Percentiles rank a stretch among this genome's conserved stretches.
Conservation (phyloP, 2,888 invertebrate species). For the Bembecia ichneumoniformis region DNA sequence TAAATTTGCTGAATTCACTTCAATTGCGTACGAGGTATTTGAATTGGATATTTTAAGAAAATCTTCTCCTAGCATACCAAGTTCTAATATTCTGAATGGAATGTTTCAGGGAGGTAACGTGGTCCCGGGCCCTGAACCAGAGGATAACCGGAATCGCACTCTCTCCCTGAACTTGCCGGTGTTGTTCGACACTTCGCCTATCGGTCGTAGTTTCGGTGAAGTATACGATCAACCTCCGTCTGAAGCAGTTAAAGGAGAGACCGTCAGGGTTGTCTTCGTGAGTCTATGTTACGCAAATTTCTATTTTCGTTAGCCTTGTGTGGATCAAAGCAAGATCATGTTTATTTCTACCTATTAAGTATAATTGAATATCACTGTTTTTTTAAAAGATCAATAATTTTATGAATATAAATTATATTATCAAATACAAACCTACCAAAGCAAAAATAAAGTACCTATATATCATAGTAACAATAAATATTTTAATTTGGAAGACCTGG, state of each 20-base stretch:
- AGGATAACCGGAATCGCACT: constrained; percentile 76
- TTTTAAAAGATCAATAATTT: no score
- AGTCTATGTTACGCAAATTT: constrained; percentile 42
- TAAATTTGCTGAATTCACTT: constrained; percentile 75
- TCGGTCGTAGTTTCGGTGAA: constrained; percentile 78
- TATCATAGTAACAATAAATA: no score
- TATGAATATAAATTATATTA: no score
- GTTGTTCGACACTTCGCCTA: constrained; percentile 79
- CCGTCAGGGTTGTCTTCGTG: constrained; percentile 81
- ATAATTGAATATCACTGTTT: no score
- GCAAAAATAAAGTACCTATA: no score
- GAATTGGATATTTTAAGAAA: background rate
- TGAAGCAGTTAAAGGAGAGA: constrained; percentile 72
- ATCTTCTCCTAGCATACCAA: no score
- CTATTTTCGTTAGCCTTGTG: no score
- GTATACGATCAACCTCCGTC: constrained; percentile 79
- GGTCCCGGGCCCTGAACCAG: constrained; percentile 77
- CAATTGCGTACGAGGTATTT: constrained; percentile 63
- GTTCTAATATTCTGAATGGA: constrained; percentile 1
- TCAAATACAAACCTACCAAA: no score
- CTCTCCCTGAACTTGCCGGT: constrained; percentile 82
- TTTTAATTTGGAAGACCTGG: no score
- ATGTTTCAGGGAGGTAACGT: constrained; percentile 52
- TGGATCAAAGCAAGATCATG: no score
- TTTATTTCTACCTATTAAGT: no score